These are phyloP conservation scores for Beaufortia kweichowensis DNA, from an alignment of 2,113 vertebrate species.

Conservation along the genomic window DNA sequence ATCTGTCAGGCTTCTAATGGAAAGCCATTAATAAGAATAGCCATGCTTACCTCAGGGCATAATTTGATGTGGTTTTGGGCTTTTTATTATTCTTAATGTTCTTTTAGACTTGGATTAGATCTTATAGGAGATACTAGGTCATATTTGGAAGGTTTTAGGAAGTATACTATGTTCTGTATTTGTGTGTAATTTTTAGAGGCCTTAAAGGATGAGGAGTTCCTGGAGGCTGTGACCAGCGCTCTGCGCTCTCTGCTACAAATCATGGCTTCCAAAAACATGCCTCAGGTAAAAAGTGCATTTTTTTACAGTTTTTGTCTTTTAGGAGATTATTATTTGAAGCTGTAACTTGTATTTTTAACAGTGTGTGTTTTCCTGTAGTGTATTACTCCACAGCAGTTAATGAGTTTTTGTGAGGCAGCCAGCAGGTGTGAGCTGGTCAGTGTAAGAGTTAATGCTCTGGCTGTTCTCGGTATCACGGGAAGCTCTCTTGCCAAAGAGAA, in stretches of 20 bases:
- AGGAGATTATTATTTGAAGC: background rate
- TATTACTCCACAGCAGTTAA: constrained; percentile 87
- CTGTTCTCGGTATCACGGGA: constrained; percentile 93
- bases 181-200: constrained; percentile 76
- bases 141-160: too few species aligned
- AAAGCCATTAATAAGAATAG: background rate
- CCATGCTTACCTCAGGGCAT: background rate
- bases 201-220: constrained; percentile 84
- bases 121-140: too few species aligned
- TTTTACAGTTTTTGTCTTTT: background rate
- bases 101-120: too few species aligned
- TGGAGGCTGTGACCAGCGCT: constrained; percentile 91
- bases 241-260: constrained; percentile 90
- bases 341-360: background rate
- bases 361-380: constrained; percentile 70
- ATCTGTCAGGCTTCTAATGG: background rate
- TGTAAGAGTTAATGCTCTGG: constrained; percentile 86
- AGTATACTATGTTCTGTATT: background rate
- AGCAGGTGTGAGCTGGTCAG: constrained; percentile 78
- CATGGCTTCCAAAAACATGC: constrained; percentile 89
- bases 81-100: background rate
- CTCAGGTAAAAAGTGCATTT: constrained; percentile 77
- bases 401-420: constrained; percentile 84
- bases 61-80: background rate
- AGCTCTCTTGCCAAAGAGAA: constrained; percentile 86